Percentiles rank a stretch among this genome's conserved stretches.
These are phyloP conservation scores for Blastobasis adustella DNA, from an alignment of 2,888 invertebrate genomes.

Conservation along the genomic window DNA sequence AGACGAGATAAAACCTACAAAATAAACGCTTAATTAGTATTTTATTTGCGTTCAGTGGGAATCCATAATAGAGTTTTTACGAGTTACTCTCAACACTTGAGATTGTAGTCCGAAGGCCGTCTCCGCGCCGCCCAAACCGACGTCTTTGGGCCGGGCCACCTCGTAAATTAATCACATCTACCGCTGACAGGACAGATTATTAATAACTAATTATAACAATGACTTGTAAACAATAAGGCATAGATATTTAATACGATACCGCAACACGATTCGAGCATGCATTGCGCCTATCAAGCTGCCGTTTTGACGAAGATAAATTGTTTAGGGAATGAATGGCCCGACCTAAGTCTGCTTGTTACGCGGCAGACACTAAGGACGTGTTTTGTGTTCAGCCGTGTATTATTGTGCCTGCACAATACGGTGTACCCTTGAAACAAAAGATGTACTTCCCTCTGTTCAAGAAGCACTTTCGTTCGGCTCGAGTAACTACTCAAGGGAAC, in stretches of 20 bases:
- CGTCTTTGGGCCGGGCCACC: neutral
- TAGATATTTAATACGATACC: slow-evolving; percentile 61
- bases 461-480: slow-evolving; percentile 10
- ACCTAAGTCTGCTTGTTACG: slow-evolving; percentile 29
- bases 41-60: neutral
- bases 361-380: slow-evolving; percentile 18
- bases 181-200: slow-evolving; percentile 52
- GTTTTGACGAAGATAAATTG: slow-evolving; percentile 64
- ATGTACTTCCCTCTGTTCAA: slow-evolving; percentile 6
- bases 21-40: neutral
- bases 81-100: neutral
- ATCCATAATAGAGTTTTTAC: neutral
- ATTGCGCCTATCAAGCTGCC: slow-evolving; percentile 49
- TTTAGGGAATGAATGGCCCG: slow-evolving; percentile 33
- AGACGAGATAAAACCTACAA: neutral
- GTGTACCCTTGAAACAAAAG: slow-evolving; percentile 11
- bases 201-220: slow-evolving; percentile 62
- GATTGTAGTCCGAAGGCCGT: neutral
- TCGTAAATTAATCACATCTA: slow-evolving; percentile 41
- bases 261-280: slow-evolving; percentile 56
- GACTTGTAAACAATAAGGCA: slow-evolving; percentile 58
- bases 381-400: slow-evolving; percentile 13
- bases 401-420: slow-evolving; percentile 13
- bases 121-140: neutral
- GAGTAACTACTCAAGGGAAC: neutral